Percentiles rank a stretch among this genome's conserved stretches.
Evolutionary conservation across 2,113 vertebrate species (phyloP).

Genomic region (Etia nguti): DNA sequence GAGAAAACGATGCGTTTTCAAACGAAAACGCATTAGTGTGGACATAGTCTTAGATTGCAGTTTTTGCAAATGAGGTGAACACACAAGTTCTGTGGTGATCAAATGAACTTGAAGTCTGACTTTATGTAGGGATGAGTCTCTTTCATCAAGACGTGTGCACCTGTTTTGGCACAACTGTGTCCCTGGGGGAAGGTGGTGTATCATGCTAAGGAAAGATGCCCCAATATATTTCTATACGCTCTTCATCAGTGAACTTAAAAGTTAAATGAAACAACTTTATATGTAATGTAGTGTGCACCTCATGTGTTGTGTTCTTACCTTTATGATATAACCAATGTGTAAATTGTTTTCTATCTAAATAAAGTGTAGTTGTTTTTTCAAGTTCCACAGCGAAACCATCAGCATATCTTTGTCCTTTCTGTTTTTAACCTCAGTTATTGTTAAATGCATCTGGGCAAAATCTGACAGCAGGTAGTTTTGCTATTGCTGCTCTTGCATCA

Average conservation of each 20-base stretch:
- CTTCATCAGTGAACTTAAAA: neutral
- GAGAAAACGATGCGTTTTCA: too few species aligned
- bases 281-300: neutral
- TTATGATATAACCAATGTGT: neutral
- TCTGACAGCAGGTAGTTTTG: neutral
- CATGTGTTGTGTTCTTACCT: neutral
- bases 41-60: too few species aligned
- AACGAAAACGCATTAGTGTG: too few species aligned
- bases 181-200: neutral
- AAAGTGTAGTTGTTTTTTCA: accelerated
- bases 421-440: neutral
- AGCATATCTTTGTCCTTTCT: neutral
- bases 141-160: neutral
- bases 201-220: neutral
- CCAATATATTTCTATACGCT: neutral
- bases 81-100: too few species aligned
- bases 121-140: neutral
- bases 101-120: neutral
- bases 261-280: neutral
- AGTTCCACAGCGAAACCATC: neutral
- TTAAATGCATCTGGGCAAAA: neutral
- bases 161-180: neutral
- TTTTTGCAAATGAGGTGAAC: neutral
- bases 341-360: too few species aligned
- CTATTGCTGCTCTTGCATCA: neutral